Conservation (phyloP, 2,113 vertebrate genomes). For the Microtus oregoni region DNA sequence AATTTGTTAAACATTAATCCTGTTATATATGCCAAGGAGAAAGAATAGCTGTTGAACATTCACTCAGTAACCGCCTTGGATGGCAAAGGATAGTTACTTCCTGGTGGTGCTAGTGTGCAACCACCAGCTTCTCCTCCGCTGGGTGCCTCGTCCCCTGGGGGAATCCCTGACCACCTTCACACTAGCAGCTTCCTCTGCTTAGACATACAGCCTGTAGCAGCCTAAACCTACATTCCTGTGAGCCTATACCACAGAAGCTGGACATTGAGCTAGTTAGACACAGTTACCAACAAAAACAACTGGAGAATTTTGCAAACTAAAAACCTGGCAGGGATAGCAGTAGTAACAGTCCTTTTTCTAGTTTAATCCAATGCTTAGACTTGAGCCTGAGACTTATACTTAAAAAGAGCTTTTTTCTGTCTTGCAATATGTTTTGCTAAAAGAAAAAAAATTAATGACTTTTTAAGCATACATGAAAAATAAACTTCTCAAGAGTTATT, state of each 20-base stretch:
- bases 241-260: not conserved
- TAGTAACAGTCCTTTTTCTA: not conserved
- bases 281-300: not conserved
- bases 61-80: not conserved
- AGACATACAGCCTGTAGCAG: not conserved
- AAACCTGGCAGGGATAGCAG: not conserved
- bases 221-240: too few species aligned
- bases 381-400: conserved; percentile 45
- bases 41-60: conserved; percentile 49
- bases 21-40: conserved; percentile 32
- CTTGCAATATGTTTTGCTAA: not conserved
- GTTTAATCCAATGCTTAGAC: not conserved
- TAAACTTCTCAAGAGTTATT: conserved; percentile 62
- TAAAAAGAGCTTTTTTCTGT: conserved; percentile 18
- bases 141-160: not conserved
- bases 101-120: not conserved
- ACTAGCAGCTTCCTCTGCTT: not conserved
- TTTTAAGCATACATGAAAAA: conserved; percentile 44
- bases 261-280: not conserved
- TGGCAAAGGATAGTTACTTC: not conserved
- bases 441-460: conserved; percentile 54
- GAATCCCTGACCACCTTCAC: not conserved
- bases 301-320: not conserved
- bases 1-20: conserved; percentile 20
- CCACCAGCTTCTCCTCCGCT: not conserved